phyloP scores from a whole-genome alignment of 2,797 vertebrate genomes.

The Gallirallus australis region DNA sequence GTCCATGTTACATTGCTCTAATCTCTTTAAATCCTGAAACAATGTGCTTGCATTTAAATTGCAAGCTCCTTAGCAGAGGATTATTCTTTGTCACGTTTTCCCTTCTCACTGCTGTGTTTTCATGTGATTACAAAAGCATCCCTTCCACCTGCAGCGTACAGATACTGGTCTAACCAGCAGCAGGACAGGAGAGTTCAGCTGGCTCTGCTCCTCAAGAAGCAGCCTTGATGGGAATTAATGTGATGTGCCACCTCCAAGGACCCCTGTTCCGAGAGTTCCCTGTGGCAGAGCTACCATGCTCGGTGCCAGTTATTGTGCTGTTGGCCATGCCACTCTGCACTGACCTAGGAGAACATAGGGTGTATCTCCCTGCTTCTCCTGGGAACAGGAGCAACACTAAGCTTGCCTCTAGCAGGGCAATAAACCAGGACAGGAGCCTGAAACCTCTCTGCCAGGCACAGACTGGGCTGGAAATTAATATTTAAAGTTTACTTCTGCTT shows the following conservation, averaged over 20 bases:
- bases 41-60: conserved; percentile 20
- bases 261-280: neutral
- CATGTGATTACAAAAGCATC: neutral
- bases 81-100: conserved; percentile 25
- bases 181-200: neutral
- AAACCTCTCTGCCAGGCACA: neutral
- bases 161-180: neutral
- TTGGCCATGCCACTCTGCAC: neutral
- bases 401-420: neutral
- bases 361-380: neutral
- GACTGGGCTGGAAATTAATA: conserved; percentile 23
- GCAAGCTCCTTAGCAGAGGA: conserved; percentile 42
- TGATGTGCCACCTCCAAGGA: neutral
- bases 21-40: conserved; percentile 34
- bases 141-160: neutral
- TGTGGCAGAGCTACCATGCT: rapidly evolving
- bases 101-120: neutral
- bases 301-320: neutral
- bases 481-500: neutral
- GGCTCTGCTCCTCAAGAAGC: neutral
- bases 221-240: neutral
- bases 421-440: neutral
- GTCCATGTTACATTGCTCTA: neutral
- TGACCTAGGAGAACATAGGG: rapidly evolving
- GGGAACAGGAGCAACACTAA: neutral